Conservation (phyloP, 2,888 invertebrate genomes). For the Mesorhabditis sp. region DNA sequence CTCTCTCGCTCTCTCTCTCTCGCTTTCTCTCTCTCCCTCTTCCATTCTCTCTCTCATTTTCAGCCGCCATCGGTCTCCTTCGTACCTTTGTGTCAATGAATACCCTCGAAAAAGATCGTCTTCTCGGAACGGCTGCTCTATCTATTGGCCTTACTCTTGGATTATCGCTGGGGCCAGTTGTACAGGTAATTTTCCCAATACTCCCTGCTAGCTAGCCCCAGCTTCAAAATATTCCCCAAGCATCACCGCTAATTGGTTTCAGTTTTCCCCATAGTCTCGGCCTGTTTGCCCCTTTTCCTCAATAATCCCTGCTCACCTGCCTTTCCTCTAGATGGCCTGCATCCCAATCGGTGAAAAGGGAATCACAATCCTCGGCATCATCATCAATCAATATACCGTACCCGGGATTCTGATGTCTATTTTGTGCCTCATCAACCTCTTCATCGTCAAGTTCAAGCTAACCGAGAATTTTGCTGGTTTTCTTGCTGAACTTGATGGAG, state of each 20-base stretch:
- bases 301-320: too few relatives aligned
- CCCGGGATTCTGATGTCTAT: not conserved
- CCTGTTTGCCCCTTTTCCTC: too few relatives aligned
- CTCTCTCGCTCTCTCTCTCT: not conserved
- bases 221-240: not conserved
- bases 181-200: not conserved
- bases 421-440: not conserved
- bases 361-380: not conserved
- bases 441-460: not conserved
- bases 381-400: slow-evolving; percentile 1
- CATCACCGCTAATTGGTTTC: too few relatives aligned
- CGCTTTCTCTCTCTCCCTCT: too few relatives aligned
- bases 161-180: not conserved
- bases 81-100: not conserved
- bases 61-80: not conserved
- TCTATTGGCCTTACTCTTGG: not conserved
- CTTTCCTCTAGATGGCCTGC: not conserved
- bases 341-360: slow-evolving; percentile 1
- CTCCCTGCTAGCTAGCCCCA: not conserved
- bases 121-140: not conserved
- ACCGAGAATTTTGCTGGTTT: not conserved
- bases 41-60: not conserved
- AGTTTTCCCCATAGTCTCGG: too few relatives aligned
- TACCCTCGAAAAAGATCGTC: not conserved
- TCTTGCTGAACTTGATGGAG: not conserved